Evolutionary conservation across 2,113 vertebrate genomes (phyloP).

Genomic region (Salvelinus namaycush): DNA sequence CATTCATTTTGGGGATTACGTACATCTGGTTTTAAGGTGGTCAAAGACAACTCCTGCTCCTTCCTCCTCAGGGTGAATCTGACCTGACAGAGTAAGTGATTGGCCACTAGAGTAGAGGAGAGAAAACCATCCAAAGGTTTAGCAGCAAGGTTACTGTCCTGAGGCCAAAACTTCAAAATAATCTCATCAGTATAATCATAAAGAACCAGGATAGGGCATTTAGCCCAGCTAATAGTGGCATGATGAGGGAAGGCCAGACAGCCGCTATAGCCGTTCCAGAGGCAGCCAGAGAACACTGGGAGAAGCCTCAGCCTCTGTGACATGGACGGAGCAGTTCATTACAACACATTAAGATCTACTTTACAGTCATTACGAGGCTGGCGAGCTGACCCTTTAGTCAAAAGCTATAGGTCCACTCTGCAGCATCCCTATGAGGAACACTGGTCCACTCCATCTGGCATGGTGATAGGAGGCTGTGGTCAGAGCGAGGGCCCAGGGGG

Average conservation of each 20-base stretch:
- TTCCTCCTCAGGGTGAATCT: background rate
- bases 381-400: conserved; percentile 47
- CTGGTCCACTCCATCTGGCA: conserved; percentile 26
- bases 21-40: background rate
- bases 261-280: background rate
- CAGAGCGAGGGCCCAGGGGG: conserved; percentile 7
- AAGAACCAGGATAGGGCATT: conserved; percentile 22
- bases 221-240: conserved; percentile 18
- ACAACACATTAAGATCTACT: conserved; percentile 66
- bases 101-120: background rate
- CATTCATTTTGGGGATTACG: too few species aligned
- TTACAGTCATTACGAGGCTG: conserved; percentile 47
- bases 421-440: conserved; percentile 16
- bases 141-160: conserved; percentile 20
- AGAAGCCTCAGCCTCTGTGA: conserved; percentile 25
- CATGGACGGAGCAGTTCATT: conserved; percentile 55
- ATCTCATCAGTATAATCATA: conserved; percentile 33
- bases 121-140: conserved; percentile 11
- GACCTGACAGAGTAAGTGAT: background rate
- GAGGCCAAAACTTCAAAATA: conserved; percentile 13
- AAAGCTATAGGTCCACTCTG: conserved; percentile 28
- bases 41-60: background rate
- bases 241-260: conserved; percentile 1
- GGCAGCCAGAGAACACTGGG: conserved; percentile 16
- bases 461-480: background rate